Evolutionary conservation across 1,140 invertebrate genomes (phyloP), one percentile per base, ranked within the genome.

Genomic region (Diabrotica virgifera): DNA sequence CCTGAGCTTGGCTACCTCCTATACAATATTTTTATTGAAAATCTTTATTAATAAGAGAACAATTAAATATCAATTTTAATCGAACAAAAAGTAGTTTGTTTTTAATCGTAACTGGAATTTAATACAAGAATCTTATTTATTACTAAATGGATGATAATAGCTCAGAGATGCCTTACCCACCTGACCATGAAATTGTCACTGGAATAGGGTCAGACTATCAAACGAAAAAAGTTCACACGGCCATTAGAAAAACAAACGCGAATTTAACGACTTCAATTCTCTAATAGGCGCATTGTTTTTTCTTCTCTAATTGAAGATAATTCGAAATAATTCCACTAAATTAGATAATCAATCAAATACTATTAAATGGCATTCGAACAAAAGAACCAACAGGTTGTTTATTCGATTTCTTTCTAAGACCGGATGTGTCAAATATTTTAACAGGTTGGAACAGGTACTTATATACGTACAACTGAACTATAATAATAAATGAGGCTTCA

Each of bases 251-350:
- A 46, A n/a, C n/a, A 46, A 46, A 46, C 40, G 40, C 40, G 40
- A 46, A 46, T 46, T 46, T 46, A 46, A 46, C 40, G 40, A 46
- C 40, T 46, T 46, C 40, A 46, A 46, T 46, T 46, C 40, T 46
- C 40, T 46, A 46, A 46, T 46, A 46, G 40, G 4, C 40, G 8
- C 40, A 46, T 46, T 46, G 40, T 46, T 46, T 46, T n/a, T 46
- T 46, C n/a, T 46, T 46, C n/a, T 46, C 40, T 46, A 46, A 46
- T 46, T 46, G 40, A 46, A 46, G 40, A 46, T 46, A 46, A 46
- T 46, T 46, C 24, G 24, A 24, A 24, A 24, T 24, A 24, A 24
- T 24, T 46, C 40, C 8, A 10, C 8, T n/a, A n/a, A 46, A 46
- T 46, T 46, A 46, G 8, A 46, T 46, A 46, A 46, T 46, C 40